Conservation (phyloP, 1,140 invertebrate genomes). For the Halictus rubicundus region DNA sequence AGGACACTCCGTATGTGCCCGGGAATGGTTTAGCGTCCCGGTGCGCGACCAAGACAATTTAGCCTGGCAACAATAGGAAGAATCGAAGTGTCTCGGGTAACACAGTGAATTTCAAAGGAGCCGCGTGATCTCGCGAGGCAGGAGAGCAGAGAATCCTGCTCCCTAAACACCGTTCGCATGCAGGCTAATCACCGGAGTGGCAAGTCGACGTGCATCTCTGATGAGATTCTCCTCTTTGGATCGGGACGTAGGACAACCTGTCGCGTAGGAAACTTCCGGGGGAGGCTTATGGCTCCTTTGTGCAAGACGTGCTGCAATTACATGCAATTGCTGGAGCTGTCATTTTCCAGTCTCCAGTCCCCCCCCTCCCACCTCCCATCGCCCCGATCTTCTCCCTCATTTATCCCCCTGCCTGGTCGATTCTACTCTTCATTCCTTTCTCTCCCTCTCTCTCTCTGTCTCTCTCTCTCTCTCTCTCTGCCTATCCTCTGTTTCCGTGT, state of each 20-base stretch:
- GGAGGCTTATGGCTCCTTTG: slow-evolving; percentile 51
- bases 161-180: slow-evolving; percentile 32
- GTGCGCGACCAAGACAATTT: no score
- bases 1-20: no score
- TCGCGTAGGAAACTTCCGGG: slow-evolving; percentile 49
- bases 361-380: not conserved
- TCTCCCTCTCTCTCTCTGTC: not conserved
- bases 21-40: no score
- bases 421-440: slow-evolving; percentile 15
- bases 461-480: no score
- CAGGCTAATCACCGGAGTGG: slow-evolving; percentile 47
- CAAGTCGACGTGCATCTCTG: slow-evolving; percentile 47
- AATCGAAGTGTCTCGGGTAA: not conserved
- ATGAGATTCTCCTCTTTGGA: slow-evolving; percentile 48
- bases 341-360: slow-evolving; percentile 31
- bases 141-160: not conserved
- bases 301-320: slow-evolving; percentile 50
- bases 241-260: slow-evolving; percentile 52
- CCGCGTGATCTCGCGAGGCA: not conserved
- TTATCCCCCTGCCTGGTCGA: not conserved
- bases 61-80: not conserved
- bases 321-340: slow-evolving; percentile 52
- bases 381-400: slow-evolving; percentile 10
- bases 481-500: slow-evolving; percentile 22
- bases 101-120: slow-evolving; percentile 18